Evolutionary conservation across 2,797 vertebrate species (phyloP).

Genomic region (Malurus leucopterus): DNA sequence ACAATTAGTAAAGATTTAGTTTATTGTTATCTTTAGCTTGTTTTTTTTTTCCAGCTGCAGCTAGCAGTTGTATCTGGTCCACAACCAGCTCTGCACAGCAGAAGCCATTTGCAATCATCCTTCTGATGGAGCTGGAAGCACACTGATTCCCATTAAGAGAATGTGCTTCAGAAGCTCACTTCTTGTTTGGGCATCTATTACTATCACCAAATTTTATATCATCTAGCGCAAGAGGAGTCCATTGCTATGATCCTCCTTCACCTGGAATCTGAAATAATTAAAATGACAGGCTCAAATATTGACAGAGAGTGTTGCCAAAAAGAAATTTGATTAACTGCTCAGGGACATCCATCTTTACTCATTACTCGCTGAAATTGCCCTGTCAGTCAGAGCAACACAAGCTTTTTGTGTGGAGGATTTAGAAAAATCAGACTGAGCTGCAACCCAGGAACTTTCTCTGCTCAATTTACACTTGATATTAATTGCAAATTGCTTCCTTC

Average conservation of each 20-base stretch:
- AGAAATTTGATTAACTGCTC: constrained; percentile 18
- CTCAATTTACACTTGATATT: neutral
- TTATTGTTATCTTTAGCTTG: neutral
- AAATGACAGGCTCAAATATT: neutral
- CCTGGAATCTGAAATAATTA: constrained; percentile 15
- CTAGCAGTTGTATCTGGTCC: neutral
- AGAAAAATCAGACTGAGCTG: neutral
- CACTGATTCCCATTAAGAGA: neutral
- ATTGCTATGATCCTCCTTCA: neutral
- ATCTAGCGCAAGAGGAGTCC: neutral
- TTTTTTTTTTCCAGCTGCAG: neutral
- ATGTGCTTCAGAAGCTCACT: neutral
- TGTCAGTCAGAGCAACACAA: constrained; percentile 20
- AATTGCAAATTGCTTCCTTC: neutral
- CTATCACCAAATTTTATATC: neutral
- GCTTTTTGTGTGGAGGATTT: neutral
- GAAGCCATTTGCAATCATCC: neutral
- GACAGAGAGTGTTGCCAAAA: neutral
- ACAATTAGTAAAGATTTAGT: neutral
- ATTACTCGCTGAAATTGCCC: neutral
- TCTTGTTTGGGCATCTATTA: neutral
- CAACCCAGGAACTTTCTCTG: neutral
- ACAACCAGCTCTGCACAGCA: neutral
- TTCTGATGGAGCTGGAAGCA: neutral
- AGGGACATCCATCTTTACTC: neutral